Evolutionary conservation across 2,888 invertebrate species (phyloP), one percentile per base, ranked within the genome.

Genomic region (Hesperia comma): DNA sequence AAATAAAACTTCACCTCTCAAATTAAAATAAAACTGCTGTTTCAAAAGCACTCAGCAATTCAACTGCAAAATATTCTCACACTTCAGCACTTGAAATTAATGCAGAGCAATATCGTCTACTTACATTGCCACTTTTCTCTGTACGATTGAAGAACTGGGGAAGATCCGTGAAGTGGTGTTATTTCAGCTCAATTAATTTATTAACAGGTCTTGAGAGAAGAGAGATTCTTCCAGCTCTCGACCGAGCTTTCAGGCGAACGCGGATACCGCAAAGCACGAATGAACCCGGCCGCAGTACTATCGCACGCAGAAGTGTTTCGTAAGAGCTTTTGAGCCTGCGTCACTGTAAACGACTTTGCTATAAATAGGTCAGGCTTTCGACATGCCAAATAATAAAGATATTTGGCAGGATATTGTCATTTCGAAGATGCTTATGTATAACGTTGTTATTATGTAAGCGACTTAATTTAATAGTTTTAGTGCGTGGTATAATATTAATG

Each of bases 241-340:
- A 61, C 68, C 66, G 72, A 75, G 73, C 71, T 75, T 76, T 74
- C 72, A 69, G 73, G 75, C 76, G 74, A 72, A 74, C 75, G 78
- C 75, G 79, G 76, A 81, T 90, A 87, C 87, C 86, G 90, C 90
- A 91, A 87, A 87, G 80, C 84, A 74, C 76, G 78, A 86, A 83
- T 85, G 85, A 79, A 73, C 70, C 76, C 79, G 87, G 88, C 90
- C 87, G 92, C 92, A 92, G 91, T 92, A 86, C 80, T 60, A 71
- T 88, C 88, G 82, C 73, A 76, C 49, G 75, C 84, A 87, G 70
- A 88, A 85, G 60, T 72, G 76, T 71, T 82, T 74, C 46, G 26
- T 37, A 43, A 78, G 71, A 74, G 78, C 75, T 70, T 72, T 68
- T 55, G 70, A 76, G 75, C 74, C 75, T 81, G 79, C 73, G 73